A percentile compares a stretch with the other conserved stretches of the same genome.
These are phyloP conservation scores for Taxidea taxus DNA, from an alignment of 2,113 vertebrate genomes.

Conservation along the genomic window DNA sequence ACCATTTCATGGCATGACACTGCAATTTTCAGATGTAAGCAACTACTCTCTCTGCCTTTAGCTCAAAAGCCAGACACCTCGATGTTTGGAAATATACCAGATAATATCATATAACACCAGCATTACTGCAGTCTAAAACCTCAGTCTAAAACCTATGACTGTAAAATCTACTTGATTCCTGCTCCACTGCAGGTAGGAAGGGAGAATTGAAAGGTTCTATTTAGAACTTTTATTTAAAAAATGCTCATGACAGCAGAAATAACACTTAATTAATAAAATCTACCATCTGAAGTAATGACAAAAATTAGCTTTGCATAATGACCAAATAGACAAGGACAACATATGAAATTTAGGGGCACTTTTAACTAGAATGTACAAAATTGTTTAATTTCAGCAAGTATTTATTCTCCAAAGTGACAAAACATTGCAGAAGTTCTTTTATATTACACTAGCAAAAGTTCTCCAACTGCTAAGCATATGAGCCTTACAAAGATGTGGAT, in stretches of 20 bases:
- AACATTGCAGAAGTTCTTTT: background rate
- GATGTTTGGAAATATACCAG: background rate
- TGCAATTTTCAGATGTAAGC: background rate
- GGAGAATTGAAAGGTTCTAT: background rate
- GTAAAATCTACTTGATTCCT: background rate
- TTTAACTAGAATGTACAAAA: constrained; percentile 7
- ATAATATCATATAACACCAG: background rate
- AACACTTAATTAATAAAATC: background rate
- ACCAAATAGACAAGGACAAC: background rate
- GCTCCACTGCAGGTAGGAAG: background rate
- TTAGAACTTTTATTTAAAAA: background rate
- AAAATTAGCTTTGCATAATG: background rate
- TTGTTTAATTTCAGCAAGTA: background rate
- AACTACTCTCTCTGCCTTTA: background rate
- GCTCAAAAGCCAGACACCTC: background rate
- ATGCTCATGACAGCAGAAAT: background rate
- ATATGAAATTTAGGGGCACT: background rate
- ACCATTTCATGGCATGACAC: background rate
- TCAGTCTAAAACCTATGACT: background rate
- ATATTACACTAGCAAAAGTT: background rate
- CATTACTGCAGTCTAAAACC: background rate
- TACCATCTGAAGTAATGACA: background rate
- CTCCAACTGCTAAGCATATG: background rate
- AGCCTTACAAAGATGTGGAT: background rate
- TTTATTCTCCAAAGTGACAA: background rate